Evolutionary conservation across 2,113 vertebrate species (phyloP), one percentile per base, ranked within the genome.

Genomic region (Ondatra zibethicus): DNA sequence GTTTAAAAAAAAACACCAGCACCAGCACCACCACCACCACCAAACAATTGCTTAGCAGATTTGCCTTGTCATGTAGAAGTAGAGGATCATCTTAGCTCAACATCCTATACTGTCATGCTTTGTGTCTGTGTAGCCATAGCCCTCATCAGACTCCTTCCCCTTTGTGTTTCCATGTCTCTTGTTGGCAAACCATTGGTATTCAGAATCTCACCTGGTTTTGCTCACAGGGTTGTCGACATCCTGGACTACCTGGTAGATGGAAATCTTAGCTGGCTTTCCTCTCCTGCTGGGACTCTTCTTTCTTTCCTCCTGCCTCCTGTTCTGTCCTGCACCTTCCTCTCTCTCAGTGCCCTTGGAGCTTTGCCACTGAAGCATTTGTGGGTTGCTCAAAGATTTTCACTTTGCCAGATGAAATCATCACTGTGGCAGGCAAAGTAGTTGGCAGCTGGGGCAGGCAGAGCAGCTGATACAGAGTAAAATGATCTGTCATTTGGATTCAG

Each of bases 401-500:
- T 91, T 91, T 76, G 94, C 91, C 0, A 13, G 93, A 94, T 97
- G 97, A 98, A 97, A 97, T 98, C 97, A 98, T 98, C 80, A 68
- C 89, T 85, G 94, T 97, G 96, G 97, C 98, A 98, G 97, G 92
- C 76, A 76, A 96, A 93, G 96, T 76, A 10, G 93, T 89, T 89
- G 97, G 89, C 45, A 93, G 96, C 47, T 95, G 94, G 89, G 96
- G 97, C 80, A 93, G 94, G 77, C 82, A 94, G 97, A 89, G 89
- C 75, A 97, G 97, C 82, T 97, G 94, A 95, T 0, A 3, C 66
- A 89, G 95, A 98, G 88, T 80, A 93, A 96, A 96, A 96, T 75
- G 97, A 94, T 96, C 97, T 98, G 98, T 98, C 97, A 96, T 98
- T 98, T 88, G 97, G 97, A 98, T 98, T 98, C 97, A 80, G 96